These are phyloP conservation scores for Halocynthia roretzi DNA, from an alignment of 23 tunicate species.

Conservation along the genomic window DNA sequence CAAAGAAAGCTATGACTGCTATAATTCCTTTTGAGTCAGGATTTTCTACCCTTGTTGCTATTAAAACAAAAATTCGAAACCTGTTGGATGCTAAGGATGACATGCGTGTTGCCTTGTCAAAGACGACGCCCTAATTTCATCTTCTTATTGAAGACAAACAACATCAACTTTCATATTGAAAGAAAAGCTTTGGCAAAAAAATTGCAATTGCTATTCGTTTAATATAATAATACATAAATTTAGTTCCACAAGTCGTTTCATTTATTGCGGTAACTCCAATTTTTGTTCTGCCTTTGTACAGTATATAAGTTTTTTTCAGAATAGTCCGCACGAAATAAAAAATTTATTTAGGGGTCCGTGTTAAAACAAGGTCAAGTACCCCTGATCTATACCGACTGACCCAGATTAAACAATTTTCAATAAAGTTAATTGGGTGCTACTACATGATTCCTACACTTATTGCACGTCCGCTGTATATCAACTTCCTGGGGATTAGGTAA, in stretches of 20 bases:
- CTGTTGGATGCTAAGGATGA: slow-evolving; percentile 29
- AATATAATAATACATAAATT: neutral
- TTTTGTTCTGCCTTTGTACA: neutral
- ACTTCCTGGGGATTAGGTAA: too few relatives aligned
- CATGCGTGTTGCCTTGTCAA: slow-evolving; percentile 28
- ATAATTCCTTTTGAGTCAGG: slow-evolving; percentile 22
- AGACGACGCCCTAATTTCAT: slow-evolving; percentile 15
- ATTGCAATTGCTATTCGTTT: too few relatives aligned
- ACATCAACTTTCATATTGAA: slow-evolving; percentile 26
- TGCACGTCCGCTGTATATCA: too few relatives aligned
- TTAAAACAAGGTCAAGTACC: too few relatives aligned
- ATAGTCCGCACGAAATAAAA: too few relatives aligned
- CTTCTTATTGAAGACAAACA: slow-evolving; percentile 40
- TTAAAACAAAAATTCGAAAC: slow-evolving; percentile 33
- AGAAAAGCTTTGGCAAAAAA: neutral
- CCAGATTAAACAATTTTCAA: too few relatives aligned
- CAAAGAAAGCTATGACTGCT: too few relatives aligned
- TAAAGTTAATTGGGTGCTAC: too few relatives aligned
- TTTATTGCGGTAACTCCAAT: neutral
- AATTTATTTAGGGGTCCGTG: slow-evolving; percentile 33
- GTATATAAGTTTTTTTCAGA: slow-evolving; percentile 14
- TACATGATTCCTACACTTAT: too few relatives aligned
- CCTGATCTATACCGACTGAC: too few relatives aligned
- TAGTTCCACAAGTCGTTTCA: too few relatives aligned
- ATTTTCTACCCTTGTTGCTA: slow-evolving; percentile 17